Evolutionary conservation across 2,113 vertebrate genomes (phyloP).

Genomic region (Merops nubicus): DNA sequence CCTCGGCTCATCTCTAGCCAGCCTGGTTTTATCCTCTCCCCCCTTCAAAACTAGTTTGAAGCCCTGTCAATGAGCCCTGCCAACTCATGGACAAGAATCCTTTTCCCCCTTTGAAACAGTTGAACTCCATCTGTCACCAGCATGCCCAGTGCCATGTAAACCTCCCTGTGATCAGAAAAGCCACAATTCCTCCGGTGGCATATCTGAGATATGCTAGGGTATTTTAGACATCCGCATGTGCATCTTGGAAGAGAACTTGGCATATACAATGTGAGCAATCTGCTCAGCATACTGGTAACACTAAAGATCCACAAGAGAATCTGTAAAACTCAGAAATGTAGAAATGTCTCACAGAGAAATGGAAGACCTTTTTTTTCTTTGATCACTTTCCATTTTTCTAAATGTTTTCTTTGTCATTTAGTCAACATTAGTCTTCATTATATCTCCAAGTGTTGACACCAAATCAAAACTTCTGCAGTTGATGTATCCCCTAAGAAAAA

Average conservation of each 20-base stretch:
- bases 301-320: background rate
- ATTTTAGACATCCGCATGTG: background rate
- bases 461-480: slow-evolving; percentile 37
- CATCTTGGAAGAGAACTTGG: background rate
- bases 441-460: slow-evolving; percentile 48
- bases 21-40: too few species aligned
- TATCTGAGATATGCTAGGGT: background rate
- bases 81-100: too few species aligned
- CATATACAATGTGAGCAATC: background rate
- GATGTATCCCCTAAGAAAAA: slow-evolving; percentile 41
- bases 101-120: too few species aligned
- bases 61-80: too few species aligned
- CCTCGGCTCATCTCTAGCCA: too few species aligned
- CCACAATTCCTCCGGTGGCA: too few species aligned
- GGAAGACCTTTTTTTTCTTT: background rate
- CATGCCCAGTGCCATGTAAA: too few species aligned
- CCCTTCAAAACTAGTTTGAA: too few species aligned
- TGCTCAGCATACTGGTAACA: background rate
- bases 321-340: background rate
- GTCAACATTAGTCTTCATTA: slow-evolving; percentile 65
- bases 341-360: background rate
- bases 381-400: slow-evolving; percentile 29
- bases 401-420: slow-evolving; percentile 52
- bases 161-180: too few species aligned
- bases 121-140: too few species aligned